Percentiles rank a stretch among this genome's conserved stretches.
phyloP scores from a whole-genome alignment of 2,113 vertebrate species.

The Hepsetus odoe region DNA sequence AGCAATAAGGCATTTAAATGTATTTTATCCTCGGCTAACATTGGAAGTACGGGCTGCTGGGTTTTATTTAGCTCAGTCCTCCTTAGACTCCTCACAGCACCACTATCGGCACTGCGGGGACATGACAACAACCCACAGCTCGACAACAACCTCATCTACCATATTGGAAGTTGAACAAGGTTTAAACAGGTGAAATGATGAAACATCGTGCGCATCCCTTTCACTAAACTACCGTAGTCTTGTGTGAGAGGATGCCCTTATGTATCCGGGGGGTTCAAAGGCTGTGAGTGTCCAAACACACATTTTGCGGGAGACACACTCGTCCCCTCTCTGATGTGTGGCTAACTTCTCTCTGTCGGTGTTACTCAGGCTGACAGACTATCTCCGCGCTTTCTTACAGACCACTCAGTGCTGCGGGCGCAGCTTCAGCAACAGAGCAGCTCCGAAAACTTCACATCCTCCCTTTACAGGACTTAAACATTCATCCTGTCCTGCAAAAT shows the following conservation, averaged over 20 bases:
- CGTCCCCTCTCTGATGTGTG: conserved; percentile 23
- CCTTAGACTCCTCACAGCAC: conserved; percentile 96
- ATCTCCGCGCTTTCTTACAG: conserved; percentile 18
- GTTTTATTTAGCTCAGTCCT: conserved; percentile 82
- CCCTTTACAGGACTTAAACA: background rate
- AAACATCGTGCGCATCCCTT: conserved; percentile 30
- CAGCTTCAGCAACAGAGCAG: background rate
- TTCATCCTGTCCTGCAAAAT: background rate
- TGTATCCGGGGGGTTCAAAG: conserved; percentile 16
- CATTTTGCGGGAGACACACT: conserved; percentile 32
- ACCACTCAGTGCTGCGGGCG: conserved; percentile 9
- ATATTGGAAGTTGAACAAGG: conserved; percentile 90
- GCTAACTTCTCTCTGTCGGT: conserved; percentile 24
- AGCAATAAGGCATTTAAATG: conserved; percentile 83
- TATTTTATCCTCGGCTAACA: conserved; percentile 86
- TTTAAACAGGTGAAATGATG: conserved; percentile 57
- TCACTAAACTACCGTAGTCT: background rate
- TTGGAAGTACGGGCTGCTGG: conserved; percentile 90
- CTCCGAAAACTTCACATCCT: background rate
- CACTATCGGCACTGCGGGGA: conserved; percentile 98
- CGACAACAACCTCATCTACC: conserved; percentile 98
- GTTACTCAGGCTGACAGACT: conserved; percentile 30
- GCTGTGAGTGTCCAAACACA: background rate
- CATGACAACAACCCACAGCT: conserved; percentile 91
- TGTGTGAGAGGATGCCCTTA: conserved; percentile 21